A percentile compares a stretch with the other conserved stretches of the same genome.
phyloP scores from a whole-genome alignment of 2,113 vertebrate genomes.

The Chelonoidis abingdonii region DNA sequence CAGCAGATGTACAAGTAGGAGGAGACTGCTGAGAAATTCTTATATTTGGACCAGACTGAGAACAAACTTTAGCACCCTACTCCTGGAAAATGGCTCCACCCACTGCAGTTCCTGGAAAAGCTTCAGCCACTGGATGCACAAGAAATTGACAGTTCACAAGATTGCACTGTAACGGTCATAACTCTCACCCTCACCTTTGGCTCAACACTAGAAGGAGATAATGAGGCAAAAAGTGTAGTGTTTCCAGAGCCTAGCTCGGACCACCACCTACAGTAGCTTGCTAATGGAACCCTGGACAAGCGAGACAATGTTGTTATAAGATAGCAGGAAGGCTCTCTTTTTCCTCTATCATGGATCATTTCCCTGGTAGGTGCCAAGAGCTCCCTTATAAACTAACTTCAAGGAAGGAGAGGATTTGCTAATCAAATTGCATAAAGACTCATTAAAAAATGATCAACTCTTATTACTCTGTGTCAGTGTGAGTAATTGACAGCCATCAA shows the following conservation, averaged over 20 bases:
- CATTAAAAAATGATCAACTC: not conserved
- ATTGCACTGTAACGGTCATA: not conserved
- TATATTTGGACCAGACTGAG: not conserved
- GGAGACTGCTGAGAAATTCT: not conserved
- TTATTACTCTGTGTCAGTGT: not conserved
- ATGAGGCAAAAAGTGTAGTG: not conserved
- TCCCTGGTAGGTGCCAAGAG: not conserved
- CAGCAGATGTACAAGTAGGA: not conserved
- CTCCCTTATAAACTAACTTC: not conserved
- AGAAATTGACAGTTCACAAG: not conserved
- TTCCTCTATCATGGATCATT: not conserved
- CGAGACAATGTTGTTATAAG: not conserved
- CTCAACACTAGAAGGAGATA: not conserved
- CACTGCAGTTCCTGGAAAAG: not conserved
- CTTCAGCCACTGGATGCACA: not conserved
- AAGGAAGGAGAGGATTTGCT: not conserved
- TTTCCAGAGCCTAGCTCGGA: not conserved
- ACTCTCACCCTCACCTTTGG: not conserved
- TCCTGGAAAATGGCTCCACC: not conserved
- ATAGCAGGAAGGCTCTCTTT: not conserved
- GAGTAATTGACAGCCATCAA: not conserved
- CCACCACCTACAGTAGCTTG: not conserved
- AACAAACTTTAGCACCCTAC: not conserved
- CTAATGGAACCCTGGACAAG: not conserved
- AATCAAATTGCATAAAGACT: not conserved